Evolutionary conservation across 2,797 vertebrate species (phyloP).

Genomic region (Trematomus bernacchii): DNA sequence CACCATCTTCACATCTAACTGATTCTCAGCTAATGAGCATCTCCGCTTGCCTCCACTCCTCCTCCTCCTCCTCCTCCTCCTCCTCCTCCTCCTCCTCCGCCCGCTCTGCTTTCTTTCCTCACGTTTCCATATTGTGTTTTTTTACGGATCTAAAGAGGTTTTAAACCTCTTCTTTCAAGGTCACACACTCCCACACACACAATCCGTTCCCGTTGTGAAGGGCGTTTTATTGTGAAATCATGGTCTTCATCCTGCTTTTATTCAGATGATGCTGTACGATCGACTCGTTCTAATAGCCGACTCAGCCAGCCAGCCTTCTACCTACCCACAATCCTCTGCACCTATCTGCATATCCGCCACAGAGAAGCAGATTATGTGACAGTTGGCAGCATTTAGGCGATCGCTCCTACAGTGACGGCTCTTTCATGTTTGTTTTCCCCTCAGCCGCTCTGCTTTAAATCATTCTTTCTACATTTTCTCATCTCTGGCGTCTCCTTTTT

Average conservation of each 20-base stretch:
- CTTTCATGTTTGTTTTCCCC: conserved; percentile 27
- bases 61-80: background rate
- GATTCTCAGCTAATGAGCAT: conserved; percentile 69
- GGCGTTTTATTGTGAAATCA: conserved; percentile 55
- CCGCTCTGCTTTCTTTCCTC: background rate
- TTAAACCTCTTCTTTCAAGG: conserved; percentile 21
- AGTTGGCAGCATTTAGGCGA: conserved; percentile 39
- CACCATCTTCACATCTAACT: conserved; percentile 56
- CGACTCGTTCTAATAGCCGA: conserved; percentile 34
- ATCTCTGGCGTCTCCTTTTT: conserved; percentile 21
- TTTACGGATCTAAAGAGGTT: conserved; percentile 3
- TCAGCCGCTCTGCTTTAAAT: conserved; percentile 15
- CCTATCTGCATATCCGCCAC: conserved; percentile 45
- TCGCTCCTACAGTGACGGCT: conserved; percentile 27
- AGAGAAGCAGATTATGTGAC: conserved; percentile 61
- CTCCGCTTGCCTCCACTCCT: conserved; percentile 41
- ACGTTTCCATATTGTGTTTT: background rate
- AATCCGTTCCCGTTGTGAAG: conserved; percentile 10
- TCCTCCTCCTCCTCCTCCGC: background rate
- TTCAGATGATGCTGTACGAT: conserved; percentile 51
- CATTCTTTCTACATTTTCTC: background rate
- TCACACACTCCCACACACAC: conserved; percentile 20
- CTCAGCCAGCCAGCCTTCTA: conserved; percentile 41
- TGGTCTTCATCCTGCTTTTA: conserved; percentile 48
- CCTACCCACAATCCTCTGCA: conserved; percentile 70